Conservation (phyloP, 2,113 vertebrate genomes). For the Leucoraja erinaceus region DNA sequence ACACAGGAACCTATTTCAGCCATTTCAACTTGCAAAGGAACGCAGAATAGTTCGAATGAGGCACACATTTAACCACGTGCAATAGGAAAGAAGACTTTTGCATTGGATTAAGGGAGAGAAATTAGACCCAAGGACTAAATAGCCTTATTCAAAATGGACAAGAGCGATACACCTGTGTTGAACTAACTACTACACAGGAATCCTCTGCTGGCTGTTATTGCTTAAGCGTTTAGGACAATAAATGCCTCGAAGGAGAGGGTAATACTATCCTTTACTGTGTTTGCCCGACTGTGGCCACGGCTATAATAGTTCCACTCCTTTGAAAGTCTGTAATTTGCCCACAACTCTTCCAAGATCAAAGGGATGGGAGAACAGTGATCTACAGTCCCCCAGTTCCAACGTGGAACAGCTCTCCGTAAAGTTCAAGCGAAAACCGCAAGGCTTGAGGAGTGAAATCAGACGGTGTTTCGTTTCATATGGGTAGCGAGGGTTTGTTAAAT, state of each 20-base stretch:
- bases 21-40: neutral
- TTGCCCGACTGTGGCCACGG: neutral
- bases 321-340: neutral
- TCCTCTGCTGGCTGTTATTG: neutral
- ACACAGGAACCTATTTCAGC: neutral
- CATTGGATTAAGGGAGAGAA: neutral
- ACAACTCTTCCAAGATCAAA: constrained; percentile 11
- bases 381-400: neutral
- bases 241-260: neutral
- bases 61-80: neutral
- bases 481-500: neutral
- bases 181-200: neutral
- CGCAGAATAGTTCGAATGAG: neutral
- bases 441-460: neutral
- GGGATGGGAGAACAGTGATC: neutral
- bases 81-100: neutral
- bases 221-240: neutral
- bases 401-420: neutral
- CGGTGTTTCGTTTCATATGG: neutral
- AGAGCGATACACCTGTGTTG: neutral
- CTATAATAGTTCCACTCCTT: neutral
- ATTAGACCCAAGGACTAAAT: neutral
- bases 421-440: neutral
- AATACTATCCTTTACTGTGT: neutral
- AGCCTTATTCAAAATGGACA: neutral